Evolutionary conservation across 1,140 invertebrate species (phyloP), one percentile per base, ranked within the genome.

Genomic region (Trichonephila inaurata): DNA sequence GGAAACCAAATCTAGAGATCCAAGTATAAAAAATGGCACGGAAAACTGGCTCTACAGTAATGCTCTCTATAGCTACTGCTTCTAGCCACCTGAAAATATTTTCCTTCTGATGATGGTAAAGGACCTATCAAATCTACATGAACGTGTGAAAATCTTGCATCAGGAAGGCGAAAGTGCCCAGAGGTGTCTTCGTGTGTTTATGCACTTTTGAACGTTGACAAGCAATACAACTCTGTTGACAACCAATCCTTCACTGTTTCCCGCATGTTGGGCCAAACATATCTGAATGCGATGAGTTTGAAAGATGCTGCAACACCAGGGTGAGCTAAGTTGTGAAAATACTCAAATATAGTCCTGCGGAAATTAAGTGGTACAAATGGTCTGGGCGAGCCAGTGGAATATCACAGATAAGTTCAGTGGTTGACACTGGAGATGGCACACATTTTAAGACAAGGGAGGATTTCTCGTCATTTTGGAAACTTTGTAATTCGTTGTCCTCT

Each of bases 81-180:
- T 28, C 28, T 28, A 1, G 28, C 28, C 28, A 28, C 28, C 28
- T 28, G 28, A 28, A 28, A 28, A 28, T 28, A 28, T 28, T 28
- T 28, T 28, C 28, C 28, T 28, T 28, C 28, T 28, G 28, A 28
- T 28, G 0, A 28, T 28, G 28, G 66, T 96, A 97, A 83, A 0
- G 96, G 96, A 0, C 96, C 96, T 19, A 97, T 95, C 2, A 97
- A 95, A 94, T 97, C 96, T 0, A 97, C 94, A 94, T 97, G 96
- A 0, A 96, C 94, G 86, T 28, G 60, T 28, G 83, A 61, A 61
- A 86, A 86, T 16, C 58, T 44, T n/a, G 19, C 18, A 62, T 86
- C 21, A 18, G 60, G 21, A 2, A 62, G 10, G 58, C 40, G 24
- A 62, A 62, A 14, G 58, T 86, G n/a, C 2, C 18, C 19, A 62